phyloP scores from a whole-genome alignment of 2,797 vertebrate genomes.

The Oreortyx pictus region DNA sequence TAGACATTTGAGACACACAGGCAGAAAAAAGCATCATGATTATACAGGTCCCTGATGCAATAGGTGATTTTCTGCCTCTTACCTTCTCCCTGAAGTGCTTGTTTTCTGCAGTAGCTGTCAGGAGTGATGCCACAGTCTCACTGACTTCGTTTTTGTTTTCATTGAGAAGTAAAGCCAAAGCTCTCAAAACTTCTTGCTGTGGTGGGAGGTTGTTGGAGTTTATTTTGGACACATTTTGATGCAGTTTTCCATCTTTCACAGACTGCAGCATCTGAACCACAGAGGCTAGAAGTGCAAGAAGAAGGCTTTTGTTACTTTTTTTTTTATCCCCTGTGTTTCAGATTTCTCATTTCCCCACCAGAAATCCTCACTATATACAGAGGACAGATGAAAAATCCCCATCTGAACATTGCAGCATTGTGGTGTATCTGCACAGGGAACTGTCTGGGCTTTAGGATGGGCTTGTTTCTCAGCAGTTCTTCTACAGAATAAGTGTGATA shows the following conservation, averaged over 20 bases:
- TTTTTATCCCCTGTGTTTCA: not conserved
- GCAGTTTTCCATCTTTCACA: conserved; percentile 78
- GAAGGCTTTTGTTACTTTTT: not conserved
- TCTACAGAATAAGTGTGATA: not conserved
- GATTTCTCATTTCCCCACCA: not conserved
- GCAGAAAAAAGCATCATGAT: not conserved
- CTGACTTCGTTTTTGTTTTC: conserved; percentile 83
- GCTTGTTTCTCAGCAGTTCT: not conserved
- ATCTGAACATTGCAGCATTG: not conserved
- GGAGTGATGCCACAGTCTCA: conserved; percentile 83
- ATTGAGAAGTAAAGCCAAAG: conserved; percentile 88
- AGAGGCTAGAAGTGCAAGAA: conserved; percentile 77
- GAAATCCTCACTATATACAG: not conserved
- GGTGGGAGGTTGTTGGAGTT: conserved; percentile 82
- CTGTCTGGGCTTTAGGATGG: not conserved
- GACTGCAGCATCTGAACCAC: conserved; percentile 85
- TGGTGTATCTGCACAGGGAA: not conserved
- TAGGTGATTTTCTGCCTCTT: conserved; percentile 44
- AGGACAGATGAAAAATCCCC: not conserved
- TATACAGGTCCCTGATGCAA: accelerated
- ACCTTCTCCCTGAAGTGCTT: conserved; percentile 91
- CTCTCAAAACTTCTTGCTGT: conserved; percentile 83
- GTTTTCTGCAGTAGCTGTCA: conserved; percentile 84
- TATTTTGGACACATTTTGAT: conserved; percentile 83
- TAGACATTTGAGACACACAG: not conserved